Evolutionary conservation across 2,888 invertebrate species (phyloP).

Genomic region (Beris morrisii): DNA sequence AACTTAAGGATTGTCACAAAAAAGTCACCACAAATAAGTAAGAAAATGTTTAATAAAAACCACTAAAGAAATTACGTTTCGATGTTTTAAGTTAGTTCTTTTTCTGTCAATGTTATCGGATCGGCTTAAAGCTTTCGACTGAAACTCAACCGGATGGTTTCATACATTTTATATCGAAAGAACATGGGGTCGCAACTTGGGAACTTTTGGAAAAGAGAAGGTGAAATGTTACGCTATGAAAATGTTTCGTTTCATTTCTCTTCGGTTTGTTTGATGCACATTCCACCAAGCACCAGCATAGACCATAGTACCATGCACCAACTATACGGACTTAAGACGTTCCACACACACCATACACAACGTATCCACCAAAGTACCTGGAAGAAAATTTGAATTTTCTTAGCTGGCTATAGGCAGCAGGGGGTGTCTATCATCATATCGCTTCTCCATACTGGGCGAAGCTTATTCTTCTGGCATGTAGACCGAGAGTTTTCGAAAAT

Average conservation of each 20-base stretch:
- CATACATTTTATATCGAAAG: constrained; percentile 52
- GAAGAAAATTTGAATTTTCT: too few relatives aligned
- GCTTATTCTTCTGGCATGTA: too few relatives aligned
- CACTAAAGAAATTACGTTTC: constrained; percentile 35
- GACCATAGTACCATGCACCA: not conserved
- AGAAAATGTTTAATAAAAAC: constrained; percentile 16
- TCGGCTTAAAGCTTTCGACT: constrained; percentile 53
- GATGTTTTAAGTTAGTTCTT: constrained; percentile 22
- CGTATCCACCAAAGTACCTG: too few relatives aligned
- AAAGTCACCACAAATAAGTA: too few relatives aligned
- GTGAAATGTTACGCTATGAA: constrained; percentile 18
- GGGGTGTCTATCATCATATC: too few relatives aligned
- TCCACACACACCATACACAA: too few relatives aligned
- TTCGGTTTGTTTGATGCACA: not conserved
- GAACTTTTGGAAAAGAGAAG: constrained; percentile 27
- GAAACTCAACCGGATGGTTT: constrained; percentile 53
- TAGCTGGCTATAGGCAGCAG: too few relatives aligned
- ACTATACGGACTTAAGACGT: too few relatives aligned
- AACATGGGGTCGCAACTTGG: constrained; percentile 23
- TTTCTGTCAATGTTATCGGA: constrained; percentile 45
- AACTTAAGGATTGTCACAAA: too few relatives aligned
- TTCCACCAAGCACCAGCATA: not conserved
- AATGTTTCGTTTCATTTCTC: not conserved
- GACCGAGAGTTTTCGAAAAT: too few relatives aligned
- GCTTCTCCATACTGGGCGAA: too few relatives aligned